These are phyloP conservation scores for Lagocephalus sceleratus DNA, from an alignment of 2,797 vertebrate species.

Conservation along the genomic window DNA sequence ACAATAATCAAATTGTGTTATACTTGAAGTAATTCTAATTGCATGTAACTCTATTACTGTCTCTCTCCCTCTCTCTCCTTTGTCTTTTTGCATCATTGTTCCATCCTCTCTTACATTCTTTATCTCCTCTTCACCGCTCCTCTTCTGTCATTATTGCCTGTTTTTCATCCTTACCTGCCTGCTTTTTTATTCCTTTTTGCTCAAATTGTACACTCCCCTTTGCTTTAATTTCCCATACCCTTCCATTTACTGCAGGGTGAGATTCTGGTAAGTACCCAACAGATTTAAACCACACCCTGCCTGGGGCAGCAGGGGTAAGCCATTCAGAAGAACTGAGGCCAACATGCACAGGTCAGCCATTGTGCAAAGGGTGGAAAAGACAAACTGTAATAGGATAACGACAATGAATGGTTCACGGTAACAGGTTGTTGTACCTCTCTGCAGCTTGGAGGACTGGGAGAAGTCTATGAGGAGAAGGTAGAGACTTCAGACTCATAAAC, in stretches of 20 bases:
- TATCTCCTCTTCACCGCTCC: slow-evolving; percentile 11
- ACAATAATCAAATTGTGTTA: slow-evolving; percentile 79
- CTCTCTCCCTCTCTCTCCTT: slow-evolving; percentile 51
- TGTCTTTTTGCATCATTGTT: slow-evolving; percentile 34
- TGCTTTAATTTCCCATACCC: slow-evolving; percentile 46
- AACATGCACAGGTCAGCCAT: slow-evolving; percentile 42
- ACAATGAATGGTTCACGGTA: slow-evolving; percentile 23
- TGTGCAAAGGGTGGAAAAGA: slow-evolving; percentile 24
- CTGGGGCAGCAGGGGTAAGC: slow-evolving; percentile 71
- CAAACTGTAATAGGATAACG: slow-evolving; percentile 8
- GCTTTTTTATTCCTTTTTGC: slow-evolving; percentile 47
- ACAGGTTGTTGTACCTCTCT: slow-evolving; percentile 57
- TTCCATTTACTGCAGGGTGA: slow-evolving; percentile 84
- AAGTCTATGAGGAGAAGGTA: slow-evolving; percentile 75
- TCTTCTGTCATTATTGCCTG: slow-evolving; percentile 32
- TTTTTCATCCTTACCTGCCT: slow-evolving; percentile 33
- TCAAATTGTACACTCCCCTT: slow-evolving; percentile 53
- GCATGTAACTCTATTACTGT: slow-evolving; percentile 90
- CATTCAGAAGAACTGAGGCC: slow-evolving; percentile 71
- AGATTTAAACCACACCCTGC: slow-evolving; percentile 64
- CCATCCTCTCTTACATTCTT: background rate
- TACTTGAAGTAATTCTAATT: slow-evolving; percentile 86
- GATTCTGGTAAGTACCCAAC: slow-evolving; percentile 95
- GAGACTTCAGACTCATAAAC: slow-evolving; percentile 52
- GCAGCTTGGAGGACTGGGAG: slow-evolving; percentile 68